These are phyloP conservation scores for Hemicrepidius hirtus DNA, from an alignment of 2,888 invertebrate species.

Conservation along the genomic window DNA sequence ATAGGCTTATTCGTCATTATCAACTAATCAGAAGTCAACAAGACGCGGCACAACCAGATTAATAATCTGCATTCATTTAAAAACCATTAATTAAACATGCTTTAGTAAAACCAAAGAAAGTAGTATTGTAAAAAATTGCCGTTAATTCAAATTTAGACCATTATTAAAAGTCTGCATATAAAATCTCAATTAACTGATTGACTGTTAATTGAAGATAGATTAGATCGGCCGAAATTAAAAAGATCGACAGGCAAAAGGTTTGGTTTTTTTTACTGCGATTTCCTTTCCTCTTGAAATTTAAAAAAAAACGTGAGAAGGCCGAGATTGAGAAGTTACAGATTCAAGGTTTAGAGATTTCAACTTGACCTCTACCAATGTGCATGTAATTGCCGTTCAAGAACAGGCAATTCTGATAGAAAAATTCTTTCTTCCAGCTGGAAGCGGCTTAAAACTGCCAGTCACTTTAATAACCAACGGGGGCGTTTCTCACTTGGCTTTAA, in stretches of 20 bases:
- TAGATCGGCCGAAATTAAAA: background rate
- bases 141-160: conserved; percentile 15
- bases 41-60: conserved; percentile 26
- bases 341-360: conserved; percentile 10
- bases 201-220: conserved; percentile 7
- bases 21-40: conserved; percentile 29
- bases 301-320: too few relatives aligned
- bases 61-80: conserved; percentile 24
- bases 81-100: conserved; percentile 30
- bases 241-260: background rate
- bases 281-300: background rate
- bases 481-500: conserved; percentile 40
- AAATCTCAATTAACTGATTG: conserved; percentile 23
- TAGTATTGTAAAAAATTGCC: conserved; percentile 19
- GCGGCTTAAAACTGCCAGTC: conserved; percentile 41
- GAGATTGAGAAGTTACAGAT: background rate
- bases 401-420: conserved; percentile 34
- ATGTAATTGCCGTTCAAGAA: conserved; percentile 40
- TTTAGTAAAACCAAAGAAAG: conserved; percentile 9
- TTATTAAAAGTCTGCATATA: conserved; percentile 10
- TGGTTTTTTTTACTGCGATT: background rate
- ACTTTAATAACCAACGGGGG: conserved; percentile 45
- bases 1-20: conserved; percentile 30
- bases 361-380: conserved; percentile 42
- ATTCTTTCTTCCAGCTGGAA: conserved; percentile 30